Evolutionary conservation across 2,113 vertebrate genomes (phyloP), one percentile per base, ranked within the genome.

Genomic region (Telmatochromis sp.): DNA sequence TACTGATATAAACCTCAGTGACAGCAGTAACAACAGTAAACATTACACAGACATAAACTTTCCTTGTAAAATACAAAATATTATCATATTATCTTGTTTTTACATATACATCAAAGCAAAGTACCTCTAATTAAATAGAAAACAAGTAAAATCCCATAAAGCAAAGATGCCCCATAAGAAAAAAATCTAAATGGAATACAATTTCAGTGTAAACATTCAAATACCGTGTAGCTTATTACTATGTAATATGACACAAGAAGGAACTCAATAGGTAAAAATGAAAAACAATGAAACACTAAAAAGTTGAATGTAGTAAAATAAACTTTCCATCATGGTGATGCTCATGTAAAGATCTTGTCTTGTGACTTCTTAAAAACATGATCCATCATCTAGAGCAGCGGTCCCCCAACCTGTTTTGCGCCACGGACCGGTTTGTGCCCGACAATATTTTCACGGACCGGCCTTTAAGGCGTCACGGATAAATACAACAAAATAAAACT

Each of bases 381-480:
- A 47, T 47, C 6, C 23, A 31, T 50, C 15, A 50, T 75, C 23
- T 50, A 75, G 23, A 28, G 21, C 55, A 9, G 55, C 2, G 2
- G 55, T 58, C 5, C 3, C 3, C 13, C 2, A 58, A 28, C 55
- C 55, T 58, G 3, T 58, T 58, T 58, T 58, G 55, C 1, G 1
- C 55, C 23, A 28, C 1, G 7, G 55, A 58, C 55, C 3, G 13
- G 23, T 58, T 58, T 58, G 13, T 58, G 55, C 55, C 23, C 1
- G 2, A 58, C 13, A 58, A 1, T 58, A 58, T 58, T 58, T 15
- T 28, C 55, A 58, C 5, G 0, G 55, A 58, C 55, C 55, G 2
- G 55, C 55, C 55, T 31, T 58, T 58, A 58, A 58, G 13, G 55
- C 0, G 0, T 58, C 3, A 0, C 2, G 1, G 55, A 58, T 58